Evolutionary conservation across 1,140 invertebrate genomes (phyloP).

Genomic region (Hetaerina americana): DNA sequence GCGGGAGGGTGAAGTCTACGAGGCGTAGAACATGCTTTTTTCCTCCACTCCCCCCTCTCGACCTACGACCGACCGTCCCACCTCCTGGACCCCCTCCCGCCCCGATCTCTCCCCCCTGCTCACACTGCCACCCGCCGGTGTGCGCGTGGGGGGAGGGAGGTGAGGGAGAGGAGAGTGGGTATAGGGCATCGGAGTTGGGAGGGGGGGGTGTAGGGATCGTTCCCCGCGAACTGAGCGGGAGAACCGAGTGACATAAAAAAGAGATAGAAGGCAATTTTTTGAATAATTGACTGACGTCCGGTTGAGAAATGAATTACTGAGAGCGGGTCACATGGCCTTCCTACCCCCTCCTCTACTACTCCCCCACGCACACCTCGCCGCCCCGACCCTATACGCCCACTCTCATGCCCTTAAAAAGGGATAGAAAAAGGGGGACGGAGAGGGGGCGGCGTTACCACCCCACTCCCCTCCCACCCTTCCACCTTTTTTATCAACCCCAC

Average conservation of each 20-base stretch:
- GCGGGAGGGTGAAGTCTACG: too few relatives aligned
- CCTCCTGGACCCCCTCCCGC: too few relatives aligned
- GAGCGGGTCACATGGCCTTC: not conserved
- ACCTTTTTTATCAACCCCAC: too few relatives aligned
- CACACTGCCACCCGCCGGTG: not conserved
- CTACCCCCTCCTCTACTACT: not conserved
- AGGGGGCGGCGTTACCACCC: too few relatives aligned
- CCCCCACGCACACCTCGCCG: not conserved
- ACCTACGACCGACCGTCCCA: too few relatives aligned
- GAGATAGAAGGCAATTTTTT: slow-evolving; percentile 28
- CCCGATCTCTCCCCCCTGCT: too few relatives aligned
- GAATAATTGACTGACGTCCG: slow-evolving; percentile 36
- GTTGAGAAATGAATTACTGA: slow-evolving; percentile 33
- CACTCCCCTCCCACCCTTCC: too few relatives aligned
- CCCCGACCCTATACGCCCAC: too few relatives aligned
- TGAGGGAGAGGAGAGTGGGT: not conserved
- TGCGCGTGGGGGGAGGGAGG: not conserved
- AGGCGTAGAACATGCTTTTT: too few relatives aligned
- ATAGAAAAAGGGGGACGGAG: not conserved
- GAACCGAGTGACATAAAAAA: not conserved
- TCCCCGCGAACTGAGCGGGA: not conserved
- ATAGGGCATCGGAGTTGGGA: not conserved
- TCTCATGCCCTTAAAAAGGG: too few relatives aligned
- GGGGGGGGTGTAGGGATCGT: not conserved
- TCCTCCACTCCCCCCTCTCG: too few relatives aligned